A percentile compares a stretch with the other conserved stretches of the same genome.
phyloP scores from a whole-genome alignment of 2,113 vertebrate species.

The Scalopus aquaticus region DNA sequence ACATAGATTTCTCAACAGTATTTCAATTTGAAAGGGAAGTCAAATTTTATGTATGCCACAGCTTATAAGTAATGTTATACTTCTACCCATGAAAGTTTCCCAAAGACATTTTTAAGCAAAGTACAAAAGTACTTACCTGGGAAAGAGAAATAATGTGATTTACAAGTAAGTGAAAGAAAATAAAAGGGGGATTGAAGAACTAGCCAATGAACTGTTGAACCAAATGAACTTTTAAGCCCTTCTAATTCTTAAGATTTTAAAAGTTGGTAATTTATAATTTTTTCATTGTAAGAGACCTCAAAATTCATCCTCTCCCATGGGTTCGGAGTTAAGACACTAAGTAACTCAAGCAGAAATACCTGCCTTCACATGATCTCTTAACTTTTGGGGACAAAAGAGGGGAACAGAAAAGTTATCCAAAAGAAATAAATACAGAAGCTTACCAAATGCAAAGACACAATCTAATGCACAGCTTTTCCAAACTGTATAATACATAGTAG shows the following conservation, averaged over 20 bases:
- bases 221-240: not conserved
- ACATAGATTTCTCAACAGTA: not conserved
- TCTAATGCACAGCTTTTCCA: not conserved
- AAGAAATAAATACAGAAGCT: not conserved
- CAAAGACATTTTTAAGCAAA: not conserved
- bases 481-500: not conserved
- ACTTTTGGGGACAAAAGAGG: not conserved
- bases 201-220: not conserved
- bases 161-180: constrained; percentile 28
- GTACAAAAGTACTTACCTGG: not conserved
- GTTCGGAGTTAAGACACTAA: not conserved
- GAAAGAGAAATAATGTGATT: not conserved
- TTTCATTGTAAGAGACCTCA: not conserved
- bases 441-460: not conserved
- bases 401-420: not conserved
- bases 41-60: not conserved
- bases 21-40: not conserved
- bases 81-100: not conserved
- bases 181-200: not conserved
- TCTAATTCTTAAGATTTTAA: constrained; percentile 3
- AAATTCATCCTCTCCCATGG: not conserved
- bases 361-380: not conserved
- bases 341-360: not conserved
- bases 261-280: not conserved
- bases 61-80: not conserved